A percentile compares a stretch with the other conserved stretches of the same genome.
These are phyloP conservation scores for Drosophila planitibia DNA, from an alignment of 2,888 invertebrate species.

Conservation along the genomic window DNA sequence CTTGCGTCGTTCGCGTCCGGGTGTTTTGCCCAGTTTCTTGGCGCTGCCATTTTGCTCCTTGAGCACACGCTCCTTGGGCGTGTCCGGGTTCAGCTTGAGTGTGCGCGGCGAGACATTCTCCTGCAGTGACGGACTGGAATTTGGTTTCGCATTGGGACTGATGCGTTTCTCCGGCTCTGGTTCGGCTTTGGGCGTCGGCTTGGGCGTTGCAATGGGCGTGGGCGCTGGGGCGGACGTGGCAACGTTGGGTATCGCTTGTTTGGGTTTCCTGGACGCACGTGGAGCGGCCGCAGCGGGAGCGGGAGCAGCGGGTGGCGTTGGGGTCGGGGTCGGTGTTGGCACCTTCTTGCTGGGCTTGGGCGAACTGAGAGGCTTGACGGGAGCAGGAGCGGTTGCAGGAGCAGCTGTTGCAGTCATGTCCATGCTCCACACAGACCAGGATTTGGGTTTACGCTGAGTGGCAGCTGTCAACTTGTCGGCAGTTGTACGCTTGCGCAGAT, in stretches of 20 bases:
- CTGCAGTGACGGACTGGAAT: slow-evolving; percentile 25
- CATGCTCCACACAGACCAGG: slow-evolving; percentile 73
- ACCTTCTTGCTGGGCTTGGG: slow-evolving; percentile 43
- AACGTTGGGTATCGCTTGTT: slow-evolving; percentile 24
- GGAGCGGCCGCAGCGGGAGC: not conserved
- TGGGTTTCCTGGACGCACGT: slow-evolving; percentile 44
- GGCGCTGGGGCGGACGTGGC: not conserved
- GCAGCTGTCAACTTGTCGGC: slow-evolving; percentile 16
- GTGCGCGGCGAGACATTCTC: slow-evolving; percentile 57
- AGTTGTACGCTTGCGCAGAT: slow-evolving; percentile 58
- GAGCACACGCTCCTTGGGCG: slow-evolving; percentile 56
- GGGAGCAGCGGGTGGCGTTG: not conserved
- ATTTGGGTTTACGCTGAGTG: slow-evolving; percentile 48
- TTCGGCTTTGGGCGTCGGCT: slow-evolving; percentile 35
- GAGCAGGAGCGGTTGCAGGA: not conserved
- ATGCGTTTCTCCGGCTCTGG: slow-evolving; percentile 43
- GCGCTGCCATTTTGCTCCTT: slow-evolving; percentile 67
- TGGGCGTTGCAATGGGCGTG: not conserved
- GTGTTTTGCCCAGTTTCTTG: slow-evolving; percentile 84
- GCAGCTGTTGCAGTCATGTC: slow-evolving; percentile 25
- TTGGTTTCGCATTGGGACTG: slow-evolving; percentile 17
- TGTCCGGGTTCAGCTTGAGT: slow-evolving; percentile 33
- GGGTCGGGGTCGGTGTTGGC: not conserved
- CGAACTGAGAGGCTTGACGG: slow-evolving; percentile 29
- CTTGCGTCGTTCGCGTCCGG: slow-evolving; percentile 84